Conservation (phyloP, 2,888 invertebrate genomes). For the Pristionchus japonicus region DNA sequence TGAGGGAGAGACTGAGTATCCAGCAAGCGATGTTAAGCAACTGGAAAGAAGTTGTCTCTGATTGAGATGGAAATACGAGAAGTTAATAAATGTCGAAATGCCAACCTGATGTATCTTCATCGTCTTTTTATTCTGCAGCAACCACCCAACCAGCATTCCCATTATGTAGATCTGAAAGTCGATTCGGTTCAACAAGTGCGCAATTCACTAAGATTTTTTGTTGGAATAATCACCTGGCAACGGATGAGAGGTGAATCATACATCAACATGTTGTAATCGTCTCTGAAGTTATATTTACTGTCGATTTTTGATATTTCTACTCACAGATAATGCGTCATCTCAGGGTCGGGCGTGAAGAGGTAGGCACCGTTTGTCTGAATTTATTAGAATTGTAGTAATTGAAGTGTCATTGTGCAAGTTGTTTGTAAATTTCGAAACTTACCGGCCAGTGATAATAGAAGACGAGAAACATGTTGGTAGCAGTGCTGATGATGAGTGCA, state of each 20-base stretch:
- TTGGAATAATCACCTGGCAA: too few species aligned
- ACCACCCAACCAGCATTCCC: conserved; percentile 50
- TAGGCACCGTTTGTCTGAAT: conserved; percentile 1
- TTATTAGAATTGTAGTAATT: too few species aligned
- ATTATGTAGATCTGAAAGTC: conserved; percentile 48
- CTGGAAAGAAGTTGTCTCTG: conserved; percentile 40
- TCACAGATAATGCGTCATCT: not conserved
- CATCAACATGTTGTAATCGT: conserved; percentile 34
- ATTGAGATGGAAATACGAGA: too few species aligned
- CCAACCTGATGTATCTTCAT: conserved; percentile 46
- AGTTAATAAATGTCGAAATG: too few species aligned
- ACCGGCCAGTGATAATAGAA: conserved; percentile 46
- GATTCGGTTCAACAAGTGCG: too few species aligned
- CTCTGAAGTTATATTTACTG: too few species aligned
- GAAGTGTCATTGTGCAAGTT: too few species aligned
- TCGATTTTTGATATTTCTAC: too few species aligned
- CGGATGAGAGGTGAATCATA: conserved; percentile 49
- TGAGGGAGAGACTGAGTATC: conserved; percentile 44
- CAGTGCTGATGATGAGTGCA: conserved; percentile 39
- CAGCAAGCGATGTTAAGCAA: conserved; percentile 48
- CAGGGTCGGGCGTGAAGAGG: not conserved
- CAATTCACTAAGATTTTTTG: too few species aligned
- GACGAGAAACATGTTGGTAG: conserved; percentile 46
- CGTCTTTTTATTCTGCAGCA: conserved; percentile 43
- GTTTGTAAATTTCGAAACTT: too few species aligned